Conservation (phyloP, 2,113 vertebrate species). For the Halichoerus grypus region DNA sequence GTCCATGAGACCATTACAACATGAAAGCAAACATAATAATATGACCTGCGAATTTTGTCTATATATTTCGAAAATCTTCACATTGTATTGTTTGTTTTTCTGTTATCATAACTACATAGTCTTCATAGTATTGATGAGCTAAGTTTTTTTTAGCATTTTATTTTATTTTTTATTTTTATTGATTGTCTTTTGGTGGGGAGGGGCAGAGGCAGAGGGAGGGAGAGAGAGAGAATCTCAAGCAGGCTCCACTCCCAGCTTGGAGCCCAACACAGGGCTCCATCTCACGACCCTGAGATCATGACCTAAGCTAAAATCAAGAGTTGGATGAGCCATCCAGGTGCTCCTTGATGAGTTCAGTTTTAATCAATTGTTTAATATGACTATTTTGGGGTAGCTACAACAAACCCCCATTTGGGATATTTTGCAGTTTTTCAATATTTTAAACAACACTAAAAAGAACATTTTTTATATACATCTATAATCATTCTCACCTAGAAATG, state of each 20-base stretch:
- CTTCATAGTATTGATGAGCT: background rate
- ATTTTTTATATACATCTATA: background rate
- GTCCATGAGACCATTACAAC: background rate
- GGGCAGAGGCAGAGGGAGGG: background rate
- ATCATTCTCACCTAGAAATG: background rate
- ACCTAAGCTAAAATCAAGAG: background rate
- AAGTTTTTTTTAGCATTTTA: background rate
- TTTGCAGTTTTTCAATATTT: conserved; percentile 28
- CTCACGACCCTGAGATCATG: background rate
- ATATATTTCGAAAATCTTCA: background rate
- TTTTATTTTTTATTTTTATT: background rate
- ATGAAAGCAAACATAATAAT: background rate
- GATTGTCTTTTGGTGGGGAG: background rate
- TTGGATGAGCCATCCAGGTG: background rate
- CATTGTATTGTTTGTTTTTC: background rate
- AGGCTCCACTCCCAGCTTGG: background rate
- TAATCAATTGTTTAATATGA: background rate
- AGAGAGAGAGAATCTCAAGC: background rate
- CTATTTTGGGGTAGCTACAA: background rate
- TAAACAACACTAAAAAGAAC: conserved; percentile 1
- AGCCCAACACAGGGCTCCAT: background rate
- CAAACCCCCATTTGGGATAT: background rate
- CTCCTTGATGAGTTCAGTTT: background rate
- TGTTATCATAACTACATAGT: background rate
- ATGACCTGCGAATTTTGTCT: background rate